These are phyloP conservation scores for mouse (Mus musculus) DNA, from an alignment of 2,113 vertebrate genomes.

Conservation along the genomic window GRCm39 chr8:109597001-109597500, in stretches of 20 bases:
- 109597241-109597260: not conserved
- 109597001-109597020: not conserved
- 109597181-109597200: not conserved
- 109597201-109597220: not conserved
- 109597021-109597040: not conserved
- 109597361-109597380: not conserved
- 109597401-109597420: not conserved
- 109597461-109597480: not conserved
- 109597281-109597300: not conserved
- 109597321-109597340: not conserved
- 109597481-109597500: not conserved
- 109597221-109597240: not conserved
- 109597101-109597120: too few relatives aligned
- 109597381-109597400: fast-evolving
- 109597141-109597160: not conserved
- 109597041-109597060: not conserved
- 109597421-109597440: fast-evolving
- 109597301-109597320: not conserved
- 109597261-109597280: not conserved
- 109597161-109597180: not conserved
- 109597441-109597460: fast-evolving
- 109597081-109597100: not conserved
- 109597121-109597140: not conserved
- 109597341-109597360: not conserved
- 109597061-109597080: not conserved